phyloP scores from a whole-genome alignment of 2,797 vertebrate species.

The Miichthys miiuy region DNA sequence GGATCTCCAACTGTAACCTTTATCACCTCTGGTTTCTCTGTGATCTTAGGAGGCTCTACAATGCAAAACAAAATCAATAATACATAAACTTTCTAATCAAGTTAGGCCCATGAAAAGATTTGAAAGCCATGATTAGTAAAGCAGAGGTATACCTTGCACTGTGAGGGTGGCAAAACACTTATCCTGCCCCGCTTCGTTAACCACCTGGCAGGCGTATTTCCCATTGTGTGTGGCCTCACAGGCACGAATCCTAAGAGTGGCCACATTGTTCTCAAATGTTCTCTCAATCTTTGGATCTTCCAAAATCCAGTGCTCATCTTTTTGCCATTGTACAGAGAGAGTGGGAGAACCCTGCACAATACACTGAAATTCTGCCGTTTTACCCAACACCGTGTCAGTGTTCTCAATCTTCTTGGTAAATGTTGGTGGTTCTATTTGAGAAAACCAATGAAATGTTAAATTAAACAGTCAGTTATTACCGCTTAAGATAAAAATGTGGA shows the following conservation, averaged over 20 bases:
- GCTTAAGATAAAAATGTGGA: conserved; percentile 28
- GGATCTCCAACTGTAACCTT: conserved; percentile 95
- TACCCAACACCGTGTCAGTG: conserved; percentile 88
- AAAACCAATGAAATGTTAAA: conserved; percentile 55
- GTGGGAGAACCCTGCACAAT: conserved; percentile 89
- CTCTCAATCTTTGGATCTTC: conserved; percentile 90
- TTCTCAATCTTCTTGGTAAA: conserved; percentile 93
- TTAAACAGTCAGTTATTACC: not conserved
- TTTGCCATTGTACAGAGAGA: conserved; percentile 94
- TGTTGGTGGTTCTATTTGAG: conserved; percentile 89
- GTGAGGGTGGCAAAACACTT: conserved; percentile 92
- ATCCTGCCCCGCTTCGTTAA: conserved; percentile 93
- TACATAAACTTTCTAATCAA: not conserved
- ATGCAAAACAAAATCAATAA: conserved; percentile 56
- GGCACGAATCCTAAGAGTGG: conserved; percentile 88
- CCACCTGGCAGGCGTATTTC: conserved; percentile 95
- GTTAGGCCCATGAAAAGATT: not conserved
- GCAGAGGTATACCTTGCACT: conserved; percentile 92
- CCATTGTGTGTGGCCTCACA: conserved; percentile 90
- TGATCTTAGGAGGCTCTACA: conserved; percentile 94
- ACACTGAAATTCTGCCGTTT: conserved; percentile 90
- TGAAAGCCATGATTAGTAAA: not conserved
- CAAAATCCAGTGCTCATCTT: conserved; percentile 94
- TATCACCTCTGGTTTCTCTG: conserved; percentile 93
- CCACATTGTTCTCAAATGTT: conserved; percentile 89